Evolutionary conservation across 2,113 vertebrate species (phyloP).

Genomic region (Rhynchomys soricoides): DNA sequence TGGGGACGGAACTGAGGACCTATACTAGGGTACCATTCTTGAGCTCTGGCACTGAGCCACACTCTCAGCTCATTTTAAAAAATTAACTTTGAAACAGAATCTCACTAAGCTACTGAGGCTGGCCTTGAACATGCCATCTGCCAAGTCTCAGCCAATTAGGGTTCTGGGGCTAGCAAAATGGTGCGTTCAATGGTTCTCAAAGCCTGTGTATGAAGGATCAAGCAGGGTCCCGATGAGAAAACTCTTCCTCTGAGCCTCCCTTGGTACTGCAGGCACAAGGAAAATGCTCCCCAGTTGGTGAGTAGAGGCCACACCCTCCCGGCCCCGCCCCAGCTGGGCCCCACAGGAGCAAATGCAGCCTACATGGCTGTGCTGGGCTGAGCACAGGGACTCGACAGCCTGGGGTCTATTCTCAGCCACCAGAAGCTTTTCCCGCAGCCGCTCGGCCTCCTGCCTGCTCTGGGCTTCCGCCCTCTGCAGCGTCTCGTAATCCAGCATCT

Average conservation of each 20-base stretch:
- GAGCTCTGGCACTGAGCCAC: neutral
- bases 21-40: neutral
- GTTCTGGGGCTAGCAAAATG: neutral
- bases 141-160: neutral
- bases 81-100: neutral
- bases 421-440: constrained; percentile 94
- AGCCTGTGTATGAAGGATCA: neutral
- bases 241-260: neutral
- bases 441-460: constrained; percentile 92
- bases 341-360: neutral
- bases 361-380: constrained; percentile 92
- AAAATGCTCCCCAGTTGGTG: neutral
- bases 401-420: constrained; percentile 94
- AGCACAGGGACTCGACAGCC: constrained; percentile 90
- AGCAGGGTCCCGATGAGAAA: neutral
- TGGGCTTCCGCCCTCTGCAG: constrained; percentile 93
- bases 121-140: neutral
- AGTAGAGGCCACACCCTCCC: neutral
- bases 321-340: neutral
- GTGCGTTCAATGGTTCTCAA: neutral
- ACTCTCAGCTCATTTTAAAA: neutral
- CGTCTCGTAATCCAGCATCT: constrained; percentile 92
- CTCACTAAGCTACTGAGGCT: neutral
- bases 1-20: neutral
- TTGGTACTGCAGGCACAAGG: neutral